These are phyloP conservation scores for Drosophila lini DNA, from an alignment of 1,140 invertebrate genomes.

Conservation along the genomic window DNA sequence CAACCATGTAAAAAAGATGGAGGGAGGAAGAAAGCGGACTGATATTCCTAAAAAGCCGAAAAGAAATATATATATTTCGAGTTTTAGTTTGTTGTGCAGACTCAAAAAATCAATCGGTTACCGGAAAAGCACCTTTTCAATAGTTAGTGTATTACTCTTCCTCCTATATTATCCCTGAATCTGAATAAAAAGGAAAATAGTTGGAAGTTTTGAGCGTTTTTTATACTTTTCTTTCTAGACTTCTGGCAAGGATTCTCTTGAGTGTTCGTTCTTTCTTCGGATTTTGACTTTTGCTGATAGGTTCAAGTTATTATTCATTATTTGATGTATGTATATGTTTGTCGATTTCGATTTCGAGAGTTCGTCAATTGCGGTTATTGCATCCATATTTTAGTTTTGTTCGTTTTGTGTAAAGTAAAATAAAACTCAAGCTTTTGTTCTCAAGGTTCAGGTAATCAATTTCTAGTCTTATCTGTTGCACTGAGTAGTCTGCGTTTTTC, in stretches of 20 bases:
- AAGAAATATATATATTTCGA: not conserved
- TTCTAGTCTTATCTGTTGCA: constrained; percentile 83
- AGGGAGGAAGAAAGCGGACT: constrained; percentile 24
- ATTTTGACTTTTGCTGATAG: constrained; percentile 15
- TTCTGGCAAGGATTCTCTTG: constrained; percentile 32
- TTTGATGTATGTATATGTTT: constrained; percentile 26
- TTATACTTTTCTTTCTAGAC: constrained; percentile 9
- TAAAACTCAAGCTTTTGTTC: constrained; percentile 80
- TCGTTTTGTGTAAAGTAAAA: constrained; percentile 58
- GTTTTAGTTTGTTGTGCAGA: constrained; percentile 4
- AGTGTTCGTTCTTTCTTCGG: constrained; percentile 4
- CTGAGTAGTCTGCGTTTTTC: constrained; percentile 77
- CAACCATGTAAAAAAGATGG: constrained; percentile 63
- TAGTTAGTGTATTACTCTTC: constrained; percentile 4
- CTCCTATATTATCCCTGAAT: constrained; percentile 19
- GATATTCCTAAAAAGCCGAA: constrained; percentile 32
- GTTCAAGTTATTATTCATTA: constrained; percentile 6
- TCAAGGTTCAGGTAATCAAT: constrained; percentile 82
- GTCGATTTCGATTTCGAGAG: constrained; percentile 16
- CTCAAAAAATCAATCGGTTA: not conserved
- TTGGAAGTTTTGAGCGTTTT: constrained; percentile 24
- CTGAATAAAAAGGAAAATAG: constrained; percentile 20
- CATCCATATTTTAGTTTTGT: constrained; percentile 9
- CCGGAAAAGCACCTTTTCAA: not conserved
- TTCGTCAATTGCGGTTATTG: constrained; percentile 33